These are phyloP conservation scores for Astropecten irregularis DNA, from an alignment of 53 echinoderm and acorn worm species.

Conservation along the genomic window DNA sequence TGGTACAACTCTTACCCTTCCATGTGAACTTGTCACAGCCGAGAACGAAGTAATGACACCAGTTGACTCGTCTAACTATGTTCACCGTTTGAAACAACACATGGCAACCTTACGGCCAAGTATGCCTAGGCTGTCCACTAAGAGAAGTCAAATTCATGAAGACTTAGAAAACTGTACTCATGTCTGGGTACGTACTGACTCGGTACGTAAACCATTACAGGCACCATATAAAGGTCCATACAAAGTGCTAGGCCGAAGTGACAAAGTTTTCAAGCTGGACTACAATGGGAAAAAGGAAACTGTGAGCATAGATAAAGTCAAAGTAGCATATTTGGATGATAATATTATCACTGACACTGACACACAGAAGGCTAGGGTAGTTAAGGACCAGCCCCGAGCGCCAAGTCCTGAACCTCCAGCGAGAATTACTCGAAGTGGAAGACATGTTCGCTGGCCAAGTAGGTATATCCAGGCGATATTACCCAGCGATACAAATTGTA, in stretches of 20 bases:
- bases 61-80: constrained; percentile 36
- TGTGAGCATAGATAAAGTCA: constrained; percentile 46
- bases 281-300: background rate
- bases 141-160: background rate
- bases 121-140: background rate
- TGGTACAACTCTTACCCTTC: constrained; percentile 56
- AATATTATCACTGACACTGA: background rate
- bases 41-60: background rate
- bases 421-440: background rate
- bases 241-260: constrained; percentile 10
- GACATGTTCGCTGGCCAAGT: background rate
- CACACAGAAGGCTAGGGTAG: no score
- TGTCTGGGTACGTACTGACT: background rate
- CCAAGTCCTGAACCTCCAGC: background rate
- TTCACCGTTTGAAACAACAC: constrained; percentile 22
- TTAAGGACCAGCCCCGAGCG: background rate
- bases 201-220: constrained; percentile 34
- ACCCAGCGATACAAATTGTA: no score
- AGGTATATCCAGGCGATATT: background rate
- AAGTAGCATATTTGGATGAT: constrained; percentile 43
- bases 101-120: constrained; percentile 39
- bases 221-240: constrained; percentile 48
- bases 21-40: constrained; percentile 46
- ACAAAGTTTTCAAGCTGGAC: constrained; percentile 22
- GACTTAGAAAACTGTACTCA: constrained; percentile 12